Evolutionary conservation across 2,888 invertebrate genomes (phyloP).

Genomic region (Monopis laevigella): DNA sequence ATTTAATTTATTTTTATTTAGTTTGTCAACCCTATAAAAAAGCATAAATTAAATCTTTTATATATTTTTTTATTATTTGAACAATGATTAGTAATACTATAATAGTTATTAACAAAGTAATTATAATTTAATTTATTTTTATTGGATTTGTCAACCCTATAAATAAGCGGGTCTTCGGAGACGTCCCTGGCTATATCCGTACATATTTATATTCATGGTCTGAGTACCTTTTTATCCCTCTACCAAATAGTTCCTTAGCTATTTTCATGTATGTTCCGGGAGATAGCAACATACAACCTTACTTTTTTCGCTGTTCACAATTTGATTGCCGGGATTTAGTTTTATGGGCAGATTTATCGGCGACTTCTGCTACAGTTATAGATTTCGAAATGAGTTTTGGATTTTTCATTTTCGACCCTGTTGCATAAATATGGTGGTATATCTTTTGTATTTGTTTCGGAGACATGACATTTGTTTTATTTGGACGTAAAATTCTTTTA

Average conservation of each 20-base stretch:
- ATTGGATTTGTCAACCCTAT: conserved; percentile 29
- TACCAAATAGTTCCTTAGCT: conserved; percentile 45
- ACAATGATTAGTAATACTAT: neutral
- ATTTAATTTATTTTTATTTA: too few species aligned
- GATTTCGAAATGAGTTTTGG: conserved; percentile 27
- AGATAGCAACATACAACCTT: conserved; percentile 58
- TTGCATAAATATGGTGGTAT: too few species aligned
- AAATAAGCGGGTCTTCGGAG: conserved; percentile 25
- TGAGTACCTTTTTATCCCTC: conserved; percentile 47
- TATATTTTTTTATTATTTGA: too few species aligned
- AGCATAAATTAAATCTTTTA: too few species aligned
- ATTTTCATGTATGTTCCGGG: conserved; percentile 47
- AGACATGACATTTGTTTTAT: too few species aligned
- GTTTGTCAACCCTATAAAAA: too few species aligned
- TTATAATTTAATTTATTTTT: too few species aligned
- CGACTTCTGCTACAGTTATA: conserved; percentile 42
- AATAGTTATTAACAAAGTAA: neutral
- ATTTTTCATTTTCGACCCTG: conserved; percentile 1
- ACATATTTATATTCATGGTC: conserved; percentile 55
- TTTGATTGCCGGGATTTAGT: conserved; percentile 63
- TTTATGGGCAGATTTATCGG: conserved; percentile 63
- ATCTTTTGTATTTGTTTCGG: too few species aligned
- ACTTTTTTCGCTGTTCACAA: conserved; percentile 55
- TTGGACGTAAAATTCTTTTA: too few species aligned
- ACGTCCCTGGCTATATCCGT: conserved; percentile 17